A percentile compares a stretch with the other conserved stretches of the same genome.
Evolutionary conservation across 1,140 invertebrate species (phyloP).

Genomic region (Saccostrea glomerata): DNA sequence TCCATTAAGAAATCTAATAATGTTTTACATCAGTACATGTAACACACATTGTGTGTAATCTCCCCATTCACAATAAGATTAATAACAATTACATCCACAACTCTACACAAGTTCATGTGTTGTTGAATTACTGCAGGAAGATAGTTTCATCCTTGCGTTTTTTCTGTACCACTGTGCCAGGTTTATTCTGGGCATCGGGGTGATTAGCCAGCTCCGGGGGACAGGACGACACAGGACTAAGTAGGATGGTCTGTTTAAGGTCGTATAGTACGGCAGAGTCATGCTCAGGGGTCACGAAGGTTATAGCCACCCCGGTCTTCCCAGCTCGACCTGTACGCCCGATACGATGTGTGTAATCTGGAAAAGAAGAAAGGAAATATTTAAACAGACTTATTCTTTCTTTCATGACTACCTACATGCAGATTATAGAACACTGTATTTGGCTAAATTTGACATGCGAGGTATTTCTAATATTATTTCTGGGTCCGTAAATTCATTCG

Average conservation of each 20-base stretch:
- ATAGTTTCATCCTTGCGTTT: slow-evolving; percentile 92
- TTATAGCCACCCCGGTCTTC: slow-evolving; percentile 96
- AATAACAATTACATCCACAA: not conserved
- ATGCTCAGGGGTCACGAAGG: slow-evolving; percentile 98
- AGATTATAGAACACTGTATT: too few relatives aligned
- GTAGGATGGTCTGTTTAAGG: slow-evolving; percentile 93
- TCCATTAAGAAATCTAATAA: not conserved
- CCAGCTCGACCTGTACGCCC: slow-evolving; percentile 99
- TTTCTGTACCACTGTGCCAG: slow-evolving; percentile 94
- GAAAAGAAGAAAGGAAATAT: slow-evolving; percentile 67
- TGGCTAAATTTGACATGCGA: too few relatives aligned
- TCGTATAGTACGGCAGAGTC: slow-evolving; percentile 98
- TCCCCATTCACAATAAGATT: not conserved
- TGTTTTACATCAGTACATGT: not conserved
- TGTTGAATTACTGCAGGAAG: slow-evolving; percentile 65
- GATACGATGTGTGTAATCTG: slow-evolving; percentile 99
- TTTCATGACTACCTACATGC: not conserved
- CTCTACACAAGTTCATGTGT: not conserved
- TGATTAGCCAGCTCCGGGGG: slow-evolving; percentile 98
- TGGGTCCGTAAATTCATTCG: too few relatives aligned
- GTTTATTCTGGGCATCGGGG: slow-evolving; percentile 98
- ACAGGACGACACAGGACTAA: slow-evolving; percentile 96
- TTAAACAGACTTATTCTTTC: not conserved
- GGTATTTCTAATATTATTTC: too few relatives aligned
- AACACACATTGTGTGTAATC: not conserved